These are phyloP conservation scores for Notamacropus eugenii DNA, from an alignment of 2,797 vertebrate genomes.

Conservation along the genomic window DNA sequence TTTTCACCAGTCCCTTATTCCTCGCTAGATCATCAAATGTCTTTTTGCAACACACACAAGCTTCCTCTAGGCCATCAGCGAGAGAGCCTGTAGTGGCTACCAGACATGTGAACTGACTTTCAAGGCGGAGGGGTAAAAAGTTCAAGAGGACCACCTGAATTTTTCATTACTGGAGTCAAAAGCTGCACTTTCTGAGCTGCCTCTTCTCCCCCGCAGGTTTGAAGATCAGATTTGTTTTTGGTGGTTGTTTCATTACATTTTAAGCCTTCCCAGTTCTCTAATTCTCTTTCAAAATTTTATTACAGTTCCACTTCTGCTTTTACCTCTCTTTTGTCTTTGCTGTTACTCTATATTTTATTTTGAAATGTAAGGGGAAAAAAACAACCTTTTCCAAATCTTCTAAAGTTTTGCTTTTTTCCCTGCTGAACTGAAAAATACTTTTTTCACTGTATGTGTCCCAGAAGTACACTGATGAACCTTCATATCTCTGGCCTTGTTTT, in stretches of 20 bases:
- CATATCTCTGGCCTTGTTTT: slow-evolving; percentile 1
- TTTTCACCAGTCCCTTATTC: slow-evolving; percentile 74
- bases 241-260: background rate
- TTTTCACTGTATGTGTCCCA: background rate
- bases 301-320: slow-evolving; percentile 74
- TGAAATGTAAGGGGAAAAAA: slow-evolving; percentile 49
- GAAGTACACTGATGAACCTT: slow-evolving; percentile 8
- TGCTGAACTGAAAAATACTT: slow-evolving; percentile 37
- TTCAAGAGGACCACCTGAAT: slow-evolving; percentile 57
- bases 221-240: slow-evolving; percentile 26
- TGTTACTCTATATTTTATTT: slow-evolving; percentile 68
- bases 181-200: slow-evolving; percentile 38
- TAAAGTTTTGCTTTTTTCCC: slow-evolving; percentile 62
- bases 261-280: slow-evolving; percentile 43
- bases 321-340: slow-evolving; percentile 52
- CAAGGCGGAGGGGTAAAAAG: slow-evolving; percentile 64
- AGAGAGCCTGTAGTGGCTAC: slow-evolving; percentile 68
- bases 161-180: slow-evolving; percentile 57
- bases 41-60: slow-evolving; percentile 70
- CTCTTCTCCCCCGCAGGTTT: background rate
- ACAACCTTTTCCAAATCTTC: background rate
- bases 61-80: background rate
- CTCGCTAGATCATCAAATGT: slow-evolving; percentile 74
- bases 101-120: slow-evolving; percentile 51
- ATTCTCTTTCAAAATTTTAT: slow-evolving; percentile 36